phyloP scores from a whole-genome alignment of 2,888 invertebrate species.

The Oligia strigilis region DNA sequence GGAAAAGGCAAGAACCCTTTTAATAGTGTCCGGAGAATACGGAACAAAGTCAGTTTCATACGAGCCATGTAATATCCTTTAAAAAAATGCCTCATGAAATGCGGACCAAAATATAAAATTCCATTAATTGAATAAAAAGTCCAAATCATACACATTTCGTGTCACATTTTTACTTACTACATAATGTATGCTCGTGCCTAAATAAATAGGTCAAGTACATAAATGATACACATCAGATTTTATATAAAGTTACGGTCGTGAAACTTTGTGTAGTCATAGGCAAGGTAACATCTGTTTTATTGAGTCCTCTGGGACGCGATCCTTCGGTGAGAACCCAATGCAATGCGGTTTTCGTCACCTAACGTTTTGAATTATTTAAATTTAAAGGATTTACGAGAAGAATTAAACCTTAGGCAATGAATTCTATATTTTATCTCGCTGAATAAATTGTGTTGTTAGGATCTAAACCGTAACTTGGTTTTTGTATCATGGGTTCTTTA shows the following conservation, averaged over 20 bases:
- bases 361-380: constrained; percentile 54
- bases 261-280: constrained; percentile 63
- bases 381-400: constrained; percentile 52
- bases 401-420: constrained; percentile 50
- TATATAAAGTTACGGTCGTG: constrained; percentile 61
- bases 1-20: not conserved
- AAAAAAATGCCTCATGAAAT: not conserved
- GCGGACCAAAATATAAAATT: not conserved
- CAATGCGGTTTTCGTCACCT: constrained; percentile 61
- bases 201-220: constrained; percentile 66
- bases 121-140: not conserved
- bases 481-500: not conserved
- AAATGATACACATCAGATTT: constrained; percentile 65
- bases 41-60: not conserved
- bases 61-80: not conserved
- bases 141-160: not conserved
- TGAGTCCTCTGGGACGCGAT: constrained; percentile 52
- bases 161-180: constrained; percentile 15
- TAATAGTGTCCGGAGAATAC: not conserved
- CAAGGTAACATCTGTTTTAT: constrained; percentile 66
- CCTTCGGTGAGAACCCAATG: constrained; percentile 52
- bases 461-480: constrained; percentile 13
- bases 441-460: constrained; percentile 36
- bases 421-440: constrained; percentile 39
- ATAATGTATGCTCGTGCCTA: constrained; percentile 33